Percentiles rank a stretch among this genome's conserved stretches.
These are phyloP conservation scores for Teinopalpus imperialis DNA, from an alignment of 2,888 invertebrate genomes.

Conservation along the genomic window DNA sequence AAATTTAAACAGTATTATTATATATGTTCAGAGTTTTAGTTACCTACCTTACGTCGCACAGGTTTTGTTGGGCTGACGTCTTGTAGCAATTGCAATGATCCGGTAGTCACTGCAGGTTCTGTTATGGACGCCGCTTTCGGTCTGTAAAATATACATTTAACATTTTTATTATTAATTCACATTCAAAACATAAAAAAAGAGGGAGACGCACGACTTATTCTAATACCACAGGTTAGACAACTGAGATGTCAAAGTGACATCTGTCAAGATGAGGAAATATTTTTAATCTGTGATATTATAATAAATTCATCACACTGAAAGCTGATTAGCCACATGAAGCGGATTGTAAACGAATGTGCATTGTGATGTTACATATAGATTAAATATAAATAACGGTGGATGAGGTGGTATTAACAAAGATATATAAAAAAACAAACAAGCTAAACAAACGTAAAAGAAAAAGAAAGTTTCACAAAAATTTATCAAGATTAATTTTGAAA, in stretches of 20 bases:
- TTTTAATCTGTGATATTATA: slow-evolving; percentile 11
- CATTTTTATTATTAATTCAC: background rate
- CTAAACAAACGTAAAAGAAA: background rate
- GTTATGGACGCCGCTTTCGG: slow-evolving; percentile 69
- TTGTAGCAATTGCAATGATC: slow-evolving; percentile 63
- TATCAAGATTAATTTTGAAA: too few relatives aligned
- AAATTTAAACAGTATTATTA: too few relatives aligned
- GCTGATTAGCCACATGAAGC: slow-evolving; percentile 23
- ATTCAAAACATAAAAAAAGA: background rate
- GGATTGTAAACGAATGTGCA: slow-evolving; percentile 5
- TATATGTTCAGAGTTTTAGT: too few relatives aligned
- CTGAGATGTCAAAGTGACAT: background rate
- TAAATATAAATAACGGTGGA: slow-evolving; percentile 10
- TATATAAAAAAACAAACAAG: background rate
- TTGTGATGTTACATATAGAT: slow-evolving; percentile 10
- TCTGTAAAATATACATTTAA: slow-evolving; percentile 51
- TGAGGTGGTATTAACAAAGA: slow-evolving; percentile 13
- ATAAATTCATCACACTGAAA: slow-evolving; percentile 18
- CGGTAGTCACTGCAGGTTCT: slow-evolving; percentile 59
- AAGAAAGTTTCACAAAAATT: background rate
- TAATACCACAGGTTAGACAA: slow-evolving; percentile 15
- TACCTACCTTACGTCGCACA: slow-evolving; percentile 71
- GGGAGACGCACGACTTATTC: slow-evolving; percentile 9
- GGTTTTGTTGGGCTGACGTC: slow-evolving; percentile 76
- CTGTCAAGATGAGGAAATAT: background rate